These are phyloP conservation scores for Carabus problematicus DNA, from an alignment of 2,888 invertebrate species.

Conservation along the genomic window DNA sequence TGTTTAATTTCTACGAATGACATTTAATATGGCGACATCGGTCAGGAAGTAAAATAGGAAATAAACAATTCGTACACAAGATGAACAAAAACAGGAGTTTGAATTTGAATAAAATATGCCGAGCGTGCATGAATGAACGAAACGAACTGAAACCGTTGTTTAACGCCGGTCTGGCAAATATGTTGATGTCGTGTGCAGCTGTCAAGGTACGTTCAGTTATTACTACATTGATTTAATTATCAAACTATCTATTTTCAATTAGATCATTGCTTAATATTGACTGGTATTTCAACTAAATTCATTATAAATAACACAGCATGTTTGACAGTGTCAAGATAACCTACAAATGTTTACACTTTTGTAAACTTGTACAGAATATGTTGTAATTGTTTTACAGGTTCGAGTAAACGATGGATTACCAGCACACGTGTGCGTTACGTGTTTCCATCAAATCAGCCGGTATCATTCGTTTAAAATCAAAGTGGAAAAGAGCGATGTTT, in stretches of 20 bases:
- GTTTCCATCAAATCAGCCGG: slow-evolving; percentile 57
- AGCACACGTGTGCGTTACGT: slow-evolving; percentile 56
- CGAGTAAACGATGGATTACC: slow-evolving; percentile 56
- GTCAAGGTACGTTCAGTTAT: slow-evolving; percentile 52
- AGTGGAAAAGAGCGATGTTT: slow-evolving; percentile 55
- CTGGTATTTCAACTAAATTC: too few relatives aligned
- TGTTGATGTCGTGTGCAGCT: slow-evolving; percentile 54
- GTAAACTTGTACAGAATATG: not conserved
- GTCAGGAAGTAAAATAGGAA: slow-evolving; percentile 33
- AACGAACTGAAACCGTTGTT: slow-evolving; percentile 52
- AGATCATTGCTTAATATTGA: too few relatives aligned
- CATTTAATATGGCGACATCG: not conserved
- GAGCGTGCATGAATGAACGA: slow-evolving; percentile 53
- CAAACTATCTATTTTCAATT: slow-evolving; percentile 1
- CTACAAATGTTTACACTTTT: not conserved
- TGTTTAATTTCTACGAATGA: not conserved
- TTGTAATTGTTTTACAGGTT: slow-evolving; percentile 50
- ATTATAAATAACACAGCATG: too few relatives aligned
- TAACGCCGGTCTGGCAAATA: slow-evolving; percentile 52
- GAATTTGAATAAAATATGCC: slow-evolving; percentile 52
- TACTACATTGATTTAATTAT: slow-evolving; percentile 21
- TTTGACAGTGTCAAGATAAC: not conserved
- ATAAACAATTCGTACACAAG: slow-evolving; percentile 43
- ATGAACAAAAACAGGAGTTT: slow-evolving; percentile 46
- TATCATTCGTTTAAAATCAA: slow-evolving; percentile 58